Conservation (phyloP, 2,888 invertebrate genomes). For the Schrankia costaestrigalis region DNA sequence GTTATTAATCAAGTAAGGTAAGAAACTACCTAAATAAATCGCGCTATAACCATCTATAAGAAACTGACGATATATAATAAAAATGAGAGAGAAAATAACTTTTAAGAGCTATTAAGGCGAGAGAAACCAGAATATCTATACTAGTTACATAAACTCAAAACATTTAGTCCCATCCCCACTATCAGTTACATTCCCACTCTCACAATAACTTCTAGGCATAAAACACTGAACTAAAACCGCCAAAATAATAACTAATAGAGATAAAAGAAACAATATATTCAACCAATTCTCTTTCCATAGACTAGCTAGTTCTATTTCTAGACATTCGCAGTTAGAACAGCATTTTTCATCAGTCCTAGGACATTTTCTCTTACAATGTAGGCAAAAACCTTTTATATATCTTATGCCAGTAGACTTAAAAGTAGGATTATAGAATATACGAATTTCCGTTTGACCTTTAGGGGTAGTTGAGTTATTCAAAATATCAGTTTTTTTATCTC, state of each 20-base stretch:
- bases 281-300: constrained; percentile 71
- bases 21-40: too few relatives aligned
- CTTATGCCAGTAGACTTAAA: constrained; percentile 51
- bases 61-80: too few relatives aligned
- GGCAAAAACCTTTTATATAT: constrained; percentile 53
- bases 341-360: constrained; percentile 62
- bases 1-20: too few relatives aligned
- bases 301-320: constrained; percentile 55
- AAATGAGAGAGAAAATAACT: too few relatives aligned
- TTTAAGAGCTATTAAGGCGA: too few relatives aligned
- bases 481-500: constrained; percentile 57
- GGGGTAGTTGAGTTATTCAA: constrained; percentile 41
- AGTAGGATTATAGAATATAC: constrained; percentile 74
- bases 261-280: constrained; percentile 60
- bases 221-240: constrained; percentile 60
- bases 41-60: too few relatives aligned
- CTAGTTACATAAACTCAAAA: constrained; percentile 44
- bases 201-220: constrained; percentile 48
- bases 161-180: constrained; percentile 38
- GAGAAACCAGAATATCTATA: too few relatives aligned
- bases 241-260: constrained; percentile 56
- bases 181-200: constrained; percentile 31
- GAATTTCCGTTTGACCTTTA: constrained; percentile 62
- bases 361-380: constrained; percentile 57
- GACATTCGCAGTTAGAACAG: constrained; percentile 58